Percentiles rank a stretch among this genome's conserved stretches.
Evolutionary conservation across 53 echinoderm and acorn worm species (phyloP).

Genomic region (Apostichopus leukothele): DNA sequence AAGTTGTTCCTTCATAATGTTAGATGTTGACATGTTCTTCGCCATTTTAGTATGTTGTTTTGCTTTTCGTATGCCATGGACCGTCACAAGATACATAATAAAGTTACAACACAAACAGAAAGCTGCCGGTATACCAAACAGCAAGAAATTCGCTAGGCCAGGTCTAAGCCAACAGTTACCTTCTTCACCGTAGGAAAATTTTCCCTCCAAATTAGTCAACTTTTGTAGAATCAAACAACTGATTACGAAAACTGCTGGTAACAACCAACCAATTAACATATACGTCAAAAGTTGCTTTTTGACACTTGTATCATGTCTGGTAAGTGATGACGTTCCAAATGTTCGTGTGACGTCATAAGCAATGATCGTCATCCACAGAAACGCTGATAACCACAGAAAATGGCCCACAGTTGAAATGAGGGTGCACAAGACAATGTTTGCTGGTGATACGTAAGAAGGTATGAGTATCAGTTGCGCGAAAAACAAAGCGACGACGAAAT

Average conservation of each 20-base stretch:
- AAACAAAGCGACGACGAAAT: conserved; percentile 61
- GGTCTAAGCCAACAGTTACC: not conserved
- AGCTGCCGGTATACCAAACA: conserved; percentile 13
- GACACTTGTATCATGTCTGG: not conserved
- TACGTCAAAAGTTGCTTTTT: not conserved
- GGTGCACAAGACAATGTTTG: not conserved
- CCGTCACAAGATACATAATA: not conserved
- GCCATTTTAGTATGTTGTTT: conserved; percentile 3
- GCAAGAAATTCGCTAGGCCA: not conserved
- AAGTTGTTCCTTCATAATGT: not conserved
- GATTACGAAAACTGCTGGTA: not conserved
- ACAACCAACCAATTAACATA: not conserved
- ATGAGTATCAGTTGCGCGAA: conserved; percentile 22
- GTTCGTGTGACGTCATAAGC: conserved; percentile 17
- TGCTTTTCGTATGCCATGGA: not conserved
- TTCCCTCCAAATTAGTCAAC: not conserved
- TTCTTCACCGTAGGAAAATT: not conserved
- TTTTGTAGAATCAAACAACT: not conserved
- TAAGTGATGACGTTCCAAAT: conserved; percentile 2
- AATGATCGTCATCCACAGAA: conserved; percentile 18
- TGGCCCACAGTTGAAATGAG: not conserved
- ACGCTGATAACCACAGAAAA: conserved; percentile 6
- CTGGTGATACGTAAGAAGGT: not conserved
- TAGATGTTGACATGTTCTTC: not conserved
- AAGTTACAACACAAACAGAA: conserved; percentile 12